phyloP scores from a whole-genome alignment of 2,888 invertebrate genomes.

The Orthonychiurus folsomi region DNA sequence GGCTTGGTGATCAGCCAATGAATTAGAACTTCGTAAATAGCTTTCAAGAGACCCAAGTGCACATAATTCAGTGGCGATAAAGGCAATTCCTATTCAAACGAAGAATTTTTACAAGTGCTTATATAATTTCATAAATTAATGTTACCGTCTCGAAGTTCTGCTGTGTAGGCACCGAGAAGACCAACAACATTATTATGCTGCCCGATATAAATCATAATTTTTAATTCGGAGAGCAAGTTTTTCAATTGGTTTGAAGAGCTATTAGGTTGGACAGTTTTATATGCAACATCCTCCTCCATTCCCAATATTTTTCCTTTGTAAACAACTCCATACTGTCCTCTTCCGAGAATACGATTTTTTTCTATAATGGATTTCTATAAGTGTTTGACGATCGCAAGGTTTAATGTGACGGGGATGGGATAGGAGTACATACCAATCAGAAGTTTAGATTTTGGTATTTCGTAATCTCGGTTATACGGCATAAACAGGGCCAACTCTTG shows the following conservation, averaged over 20 bases:
- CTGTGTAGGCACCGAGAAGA: conserved; percentile 9
- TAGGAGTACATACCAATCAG: conserved; percentile 4
- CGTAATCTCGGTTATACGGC: conserved; percentile 8
- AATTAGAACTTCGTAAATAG: not conserved
- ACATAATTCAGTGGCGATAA: conserved; percentile 9
- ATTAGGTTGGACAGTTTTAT: conserved; percentile 3
- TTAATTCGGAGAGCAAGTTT: conserved; percentile 10
- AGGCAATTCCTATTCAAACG: conserved; percentile 5
- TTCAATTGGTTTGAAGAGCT: not conserved
- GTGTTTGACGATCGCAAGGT: too few species aligned
- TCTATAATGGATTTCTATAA: too few species aligned
- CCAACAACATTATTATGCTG: conserved; percentile 7
- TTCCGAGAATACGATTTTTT: conserved; percentile 4
- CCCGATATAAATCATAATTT: conserved; percentile 13
- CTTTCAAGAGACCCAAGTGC: conserved; percentile 5
- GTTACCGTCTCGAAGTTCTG: conserved; percentile 8
- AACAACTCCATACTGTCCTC: conserved; percentile 9
- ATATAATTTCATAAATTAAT: not conserved
- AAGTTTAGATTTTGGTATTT: conserved; percentile 5
- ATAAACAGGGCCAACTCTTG: conserved; percentile 2
- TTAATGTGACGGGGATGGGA: not conserved
- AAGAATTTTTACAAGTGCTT: not conserved
- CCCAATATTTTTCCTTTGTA: conserved; percentile 9
- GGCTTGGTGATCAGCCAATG: not conserved
- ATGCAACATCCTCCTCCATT: not conserved